These are phyloP conservation scores for Peromyscus leucopus DNA, from an alignment of 2,113 vertebrate genomes.

Conservation along the genomic window DNA sequence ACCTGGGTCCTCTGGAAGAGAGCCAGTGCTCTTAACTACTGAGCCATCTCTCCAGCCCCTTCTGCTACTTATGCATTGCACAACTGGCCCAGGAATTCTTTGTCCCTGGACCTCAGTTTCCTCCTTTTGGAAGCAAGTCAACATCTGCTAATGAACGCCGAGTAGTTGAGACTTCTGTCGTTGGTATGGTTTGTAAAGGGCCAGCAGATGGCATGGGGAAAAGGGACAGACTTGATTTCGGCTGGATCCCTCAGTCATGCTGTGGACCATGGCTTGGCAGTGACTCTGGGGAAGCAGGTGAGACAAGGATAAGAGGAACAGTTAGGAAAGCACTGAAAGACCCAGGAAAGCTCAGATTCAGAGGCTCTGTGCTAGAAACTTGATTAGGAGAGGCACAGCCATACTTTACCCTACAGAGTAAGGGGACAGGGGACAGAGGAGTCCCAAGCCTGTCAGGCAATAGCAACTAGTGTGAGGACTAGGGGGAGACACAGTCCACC, in stretches of 20 bases:
- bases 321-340: neutral
- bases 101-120: neutral
- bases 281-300: neutral
- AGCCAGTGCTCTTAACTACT: neutral
- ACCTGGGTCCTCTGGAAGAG: neutral
- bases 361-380: neutral
- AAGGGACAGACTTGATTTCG: neutral
- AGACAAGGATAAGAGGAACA: neutral
- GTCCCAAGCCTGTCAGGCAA: neutral
- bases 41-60: neutral
- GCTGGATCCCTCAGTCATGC: neutral
- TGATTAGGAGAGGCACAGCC: neutral
- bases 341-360: neutral
- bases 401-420: neutral
- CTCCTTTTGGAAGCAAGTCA: neutral
- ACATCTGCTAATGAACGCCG: neutral
- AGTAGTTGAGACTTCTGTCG: neutral
- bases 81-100: neutral
- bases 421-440: neutral
- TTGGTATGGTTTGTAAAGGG: neutral
- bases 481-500: rapidly evolving
- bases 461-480: neutral
- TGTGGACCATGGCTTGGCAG: neutral
- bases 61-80: neutral
- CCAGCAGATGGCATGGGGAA: neutral